Conservation (phyloP, 2,888 invertebrate genomes). For the Rhagophthalmus giganteus region DNA sequence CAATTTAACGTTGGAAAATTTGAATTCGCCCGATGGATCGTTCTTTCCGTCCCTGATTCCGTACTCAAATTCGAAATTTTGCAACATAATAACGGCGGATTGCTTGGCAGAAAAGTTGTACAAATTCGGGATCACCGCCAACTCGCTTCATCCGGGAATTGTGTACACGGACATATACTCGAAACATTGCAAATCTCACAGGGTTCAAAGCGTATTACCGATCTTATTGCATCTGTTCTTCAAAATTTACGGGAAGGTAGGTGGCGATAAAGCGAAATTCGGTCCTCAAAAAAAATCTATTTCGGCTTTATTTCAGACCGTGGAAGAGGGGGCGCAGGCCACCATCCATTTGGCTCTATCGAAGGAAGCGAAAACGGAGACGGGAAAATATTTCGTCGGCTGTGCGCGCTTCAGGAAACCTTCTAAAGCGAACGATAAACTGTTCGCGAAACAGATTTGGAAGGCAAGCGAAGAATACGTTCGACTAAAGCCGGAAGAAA, state of each 20-base stretch:
- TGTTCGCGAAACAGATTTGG: neutral
- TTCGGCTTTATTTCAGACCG: too few species aligned
- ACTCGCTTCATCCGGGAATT: conserved; percentile 51
- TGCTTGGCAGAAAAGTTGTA: conserved; percentile 47
- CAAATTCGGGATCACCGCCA: conserved; percentile 46
- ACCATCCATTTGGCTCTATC: neutral
- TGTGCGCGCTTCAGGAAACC: neutral
- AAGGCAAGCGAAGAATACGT: neutral
- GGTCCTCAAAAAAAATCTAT: too few species aligned
- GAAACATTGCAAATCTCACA: too few species aligned
- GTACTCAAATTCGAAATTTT: conserved; percentile 50
- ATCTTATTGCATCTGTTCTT: too few species aligned
- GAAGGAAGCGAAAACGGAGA: neutral
- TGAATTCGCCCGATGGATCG: neutral
- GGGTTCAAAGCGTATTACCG: too few species aligned
- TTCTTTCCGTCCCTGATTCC: neutral
- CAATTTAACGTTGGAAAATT: neutral
- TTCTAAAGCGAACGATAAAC: neutral
- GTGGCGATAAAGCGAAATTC: too few species aligned
- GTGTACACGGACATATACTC: too few species aligned
- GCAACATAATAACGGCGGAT: conserved; percentile 48
- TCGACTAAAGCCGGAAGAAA: conserved; percentile 35
- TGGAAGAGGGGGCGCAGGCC: neutral
- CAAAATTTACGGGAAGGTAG: too few species aligned
- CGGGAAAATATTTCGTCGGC: neutral